Evolutionary conservation across 2,888 invertebrate genomes (phyloP), one percentile per base, ranked within the genome.

Genomic region (Mechanitis mazaeus): DNA sequence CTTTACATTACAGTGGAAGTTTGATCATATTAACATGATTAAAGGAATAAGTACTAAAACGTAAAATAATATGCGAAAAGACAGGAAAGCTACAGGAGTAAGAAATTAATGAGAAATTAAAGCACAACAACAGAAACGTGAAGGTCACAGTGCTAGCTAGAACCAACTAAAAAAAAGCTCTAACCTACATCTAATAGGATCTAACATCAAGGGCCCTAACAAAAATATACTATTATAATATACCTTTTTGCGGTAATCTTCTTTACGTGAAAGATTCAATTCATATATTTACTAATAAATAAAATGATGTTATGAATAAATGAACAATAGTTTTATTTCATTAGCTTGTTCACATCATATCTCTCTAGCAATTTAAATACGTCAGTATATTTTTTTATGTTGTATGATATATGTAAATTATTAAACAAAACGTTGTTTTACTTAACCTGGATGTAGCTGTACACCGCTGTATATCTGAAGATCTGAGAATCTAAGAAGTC

Each of bases 71-170:
- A 55, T 33, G 62, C 62, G 55, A 28, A 59, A 62, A 62, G 45
- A 56, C 55, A 61, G 84, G 84, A 80, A 81, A 56, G 76, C 86
- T 89, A 88, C 83, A 77, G 83, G 83, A 83, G 76, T 68, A 71
- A 61, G 78, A 74, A 72, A 77, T 71, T 77, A 82, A 79, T 69
- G 79, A 80, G 77, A 81, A 84, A 82, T 66, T 73, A 82, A 80
- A 82, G 81, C 79, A 72, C 56, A 72, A 70, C 69, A 85, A 88
- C 82, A 76, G 72, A 89, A 85, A 80, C 77, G 89, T 90, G 89
- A 79, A 79, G 73, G 79, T 83, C 81, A 81, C 75, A 84, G 90
- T 90, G 90, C 90, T 84, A 85, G 84, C 90, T 90, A 89, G 77
- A 80, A 89, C 85, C 70, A 64, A 87, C 80, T 63, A 65, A 87